phyloP scores from a whole-genome alignment of 2,797 vertebrate genomes.

The Pseudochromis fuscus region DNA sequence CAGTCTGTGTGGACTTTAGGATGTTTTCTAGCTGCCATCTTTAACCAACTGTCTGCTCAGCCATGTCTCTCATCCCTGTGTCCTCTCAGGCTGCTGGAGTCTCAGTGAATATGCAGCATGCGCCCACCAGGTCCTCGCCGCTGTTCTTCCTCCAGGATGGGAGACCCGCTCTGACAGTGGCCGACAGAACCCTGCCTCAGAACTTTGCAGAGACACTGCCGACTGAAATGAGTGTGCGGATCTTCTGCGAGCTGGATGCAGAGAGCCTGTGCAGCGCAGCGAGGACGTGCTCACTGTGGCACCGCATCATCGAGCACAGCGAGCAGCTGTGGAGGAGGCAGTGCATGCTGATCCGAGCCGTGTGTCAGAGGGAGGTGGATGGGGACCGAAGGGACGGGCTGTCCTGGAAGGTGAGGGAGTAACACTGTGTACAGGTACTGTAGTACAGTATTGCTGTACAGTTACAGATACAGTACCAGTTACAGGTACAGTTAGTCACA shows the following conservation, averaged over 20 bases:
- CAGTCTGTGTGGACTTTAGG: background rate
- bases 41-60: no score
- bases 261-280: conserved; percentile 87
- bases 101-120: conserved; percentile 79
- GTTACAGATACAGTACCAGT: no score
- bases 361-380: conserved; percentile 88
- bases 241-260: conserved; percentile 87
- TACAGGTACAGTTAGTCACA: no score
- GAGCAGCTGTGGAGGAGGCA: conserved; percentile 89
- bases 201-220: conserved; percentile 87
- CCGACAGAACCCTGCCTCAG: background rate
- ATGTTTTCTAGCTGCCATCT: background rate
- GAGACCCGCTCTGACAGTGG: conserved; percentile 3
- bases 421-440: no score
- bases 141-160: conserved; percentile 40
- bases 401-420: conserved; percentile 88
- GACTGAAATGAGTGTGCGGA: conserved; percentile 84
- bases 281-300: conserved; percentile 87
- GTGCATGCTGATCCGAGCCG: conserved; percentile 80
- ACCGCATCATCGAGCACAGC: conserved; percentile 79
- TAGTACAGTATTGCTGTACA: no score
- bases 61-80: background rate
- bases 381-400: conserved; percentile 82
- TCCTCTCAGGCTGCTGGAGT: background rate
- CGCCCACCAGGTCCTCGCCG: conserved; percentile 40